Percentiles rank a stretch among this genome's conserved stretches.
These are phyloP conservation scores for Eidolon helvum DNA, from an alignment of 2,113 vertebrate species.

Conservation along the genomic window DNA sequence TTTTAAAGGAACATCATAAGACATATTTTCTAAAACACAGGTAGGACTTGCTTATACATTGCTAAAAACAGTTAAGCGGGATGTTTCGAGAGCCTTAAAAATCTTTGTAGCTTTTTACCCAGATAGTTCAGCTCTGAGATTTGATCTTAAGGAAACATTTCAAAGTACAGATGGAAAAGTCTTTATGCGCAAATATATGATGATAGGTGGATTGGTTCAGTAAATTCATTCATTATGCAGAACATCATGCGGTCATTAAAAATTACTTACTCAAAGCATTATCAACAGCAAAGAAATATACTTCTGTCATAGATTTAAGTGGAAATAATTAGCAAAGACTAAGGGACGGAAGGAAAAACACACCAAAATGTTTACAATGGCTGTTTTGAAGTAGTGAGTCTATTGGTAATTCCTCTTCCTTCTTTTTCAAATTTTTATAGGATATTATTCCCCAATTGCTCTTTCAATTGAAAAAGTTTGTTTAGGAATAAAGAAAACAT, in stretches of 20 bases:
- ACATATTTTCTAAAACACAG: conserved; percentile 9
- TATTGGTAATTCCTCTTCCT: background rate
- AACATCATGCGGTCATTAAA: conserved; percentile 44
- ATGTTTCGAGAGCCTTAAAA: background rate
- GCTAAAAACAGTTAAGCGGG: background rate
- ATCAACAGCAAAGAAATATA: background rate
- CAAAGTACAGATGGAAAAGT: background rate
- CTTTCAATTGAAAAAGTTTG: background rate
- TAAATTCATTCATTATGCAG: background rate
- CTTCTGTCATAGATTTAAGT: background rate
- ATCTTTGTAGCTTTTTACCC: background rate
- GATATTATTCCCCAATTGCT: background rate
- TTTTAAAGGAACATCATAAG: conserved; percentile 37
- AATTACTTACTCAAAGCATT: background rate
- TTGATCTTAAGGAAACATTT: background rate
- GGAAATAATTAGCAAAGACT: conserved; percentile 24
- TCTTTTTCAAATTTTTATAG: background rate
- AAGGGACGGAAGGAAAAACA: background rate
- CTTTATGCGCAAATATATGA: background rate
- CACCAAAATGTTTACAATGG: background rate
- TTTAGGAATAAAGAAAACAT: background rate
- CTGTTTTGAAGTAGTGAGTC: background rate
- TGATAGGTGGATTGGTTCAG: background rate
- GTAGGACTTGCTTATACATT: background rate
- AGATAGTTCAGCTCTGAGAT: background rate